Conservation (phyloP, 2,797 vertebrate genomes). For the Pteropus rufus region DNA sequence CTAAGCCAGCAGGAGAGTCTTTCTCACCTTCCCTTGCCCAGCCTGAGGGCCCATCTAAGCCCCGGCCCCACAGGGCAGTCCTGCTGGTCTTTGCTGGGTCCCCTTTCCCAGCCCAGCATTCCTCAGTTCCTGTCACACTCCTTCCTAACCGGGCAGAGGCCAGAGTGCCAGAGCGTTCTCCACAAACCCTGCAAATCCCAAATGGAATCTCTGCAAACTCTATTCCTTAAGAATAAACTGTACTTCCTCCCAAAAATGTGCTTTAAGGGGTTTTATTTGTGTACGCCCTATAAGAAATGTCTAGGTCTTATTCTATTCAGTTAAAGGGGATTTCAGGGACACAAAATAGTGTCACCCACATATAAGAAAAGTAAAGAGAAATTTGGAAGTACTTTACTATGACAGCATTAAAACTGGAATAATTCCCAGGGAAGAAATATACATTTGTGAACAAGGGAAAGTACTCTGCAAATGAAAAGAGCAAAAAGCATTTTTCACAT, state of each 20-base stretch:
- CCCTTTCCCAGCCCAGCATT: neutral
- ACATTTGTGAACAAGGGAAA: neutral
- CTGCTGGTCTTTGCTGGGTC: neutral
- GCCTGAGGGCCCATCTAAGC: neutral
- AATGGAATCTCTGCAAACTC: neutral
- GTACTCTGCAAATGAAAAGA: neutral
- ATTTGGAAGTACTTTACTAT: neutral
- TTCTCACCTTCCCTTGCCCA: fast-evolving
- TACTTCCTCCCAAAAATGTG: neutral
- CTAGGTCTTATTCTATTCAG: neutral
- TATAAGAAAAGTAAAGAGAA: neutral
- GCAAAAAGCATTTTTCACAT: neutral
- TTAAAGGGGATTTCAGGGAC: neutral
- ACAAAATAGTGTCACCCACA: neutral
- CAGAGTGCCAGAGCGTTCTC: neutral
- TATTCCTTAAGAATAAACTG: neutral
- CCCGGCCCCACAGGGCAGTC: fast-evolving
- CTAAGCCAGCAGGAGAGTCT: fast-evolving
- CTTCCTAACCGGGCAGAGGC: neutral
- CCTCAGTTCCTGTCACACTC: neutral
- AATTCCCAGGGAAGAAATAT: neutral
- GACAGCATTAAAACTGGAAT: neutral
- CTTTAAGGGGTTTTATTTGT: neutral
- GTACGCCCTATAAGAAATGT: neutral
- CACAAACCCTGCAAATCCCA: neutral